A percentile compares a stretch with the other conserved stretches of the same genome.
These are phyloP conservation scores for Beroe forskalii DNA, from an alignment of 37 sponge, comb jelly and placozoan species.

Conservation along the genomic window DNA sequence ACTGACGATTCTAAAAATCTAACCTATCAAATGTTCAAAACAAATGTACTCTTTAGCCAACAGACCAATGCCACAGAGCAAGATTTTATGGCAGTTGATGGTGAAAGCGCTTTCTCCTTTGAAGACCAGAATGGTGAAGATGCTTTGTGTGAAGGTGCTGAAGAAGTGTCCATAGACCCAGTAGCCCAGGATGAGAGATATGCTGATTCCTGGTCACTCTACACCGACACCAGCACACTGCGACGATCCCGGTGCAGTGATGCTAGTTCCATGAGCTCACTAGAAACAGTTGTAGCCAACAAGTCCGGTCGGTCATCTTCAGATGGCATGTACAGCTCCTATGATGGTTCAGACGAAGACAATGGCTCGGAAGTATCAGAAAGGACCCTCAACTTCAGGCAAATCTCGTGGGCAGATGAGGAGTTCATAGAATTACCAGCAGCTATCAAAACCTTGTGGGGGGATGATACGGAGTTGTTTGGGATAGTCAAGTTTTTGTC, in stretches of 20 bases:
- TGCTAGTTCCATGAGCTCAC: not conserved
- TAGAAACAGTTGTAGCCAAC: not conserved
- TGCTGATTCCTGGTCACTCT: not conserved
- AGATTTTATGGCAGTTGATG: not conserved
- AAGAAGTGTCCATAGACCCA: not conserved
- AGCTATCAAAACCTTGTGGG: not conserved
- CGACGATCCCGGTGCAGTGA: not conserved
- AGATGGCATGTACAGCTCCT: not conserved
- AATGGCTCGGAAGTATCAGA: not conserved
- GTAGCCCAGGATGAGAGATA: not conserved
- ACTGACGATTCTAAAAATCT: not conserved
- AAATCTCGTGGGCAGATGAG: not conserved
- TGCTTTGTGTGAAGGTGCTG: not conserved
- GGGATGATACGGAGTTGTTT: constrained; percentile 1
- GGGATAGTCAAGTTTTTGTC: not conserved
- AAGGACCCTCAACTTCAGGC: not conserved
- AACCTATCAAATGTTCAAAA: not conserved
- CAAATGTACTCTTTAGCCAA: not conserved
- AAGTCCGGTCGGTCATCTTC: not conserved
- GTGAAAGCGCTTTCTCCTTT: not conserved
- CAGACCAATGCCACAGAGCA: not conserved
- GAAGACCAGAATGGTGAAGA: not conserved
- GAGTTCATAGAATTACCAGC: not conserved
- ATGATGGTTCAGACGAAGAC: not conserved
- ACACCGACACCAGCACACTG: not conserved